A percentile compares a stretch with the other conserved stretches of the same genome.
phyloP scores from a whole-genome alignment of 2,888 invertebrate species.

The Acholoe squamosa region DNA sequence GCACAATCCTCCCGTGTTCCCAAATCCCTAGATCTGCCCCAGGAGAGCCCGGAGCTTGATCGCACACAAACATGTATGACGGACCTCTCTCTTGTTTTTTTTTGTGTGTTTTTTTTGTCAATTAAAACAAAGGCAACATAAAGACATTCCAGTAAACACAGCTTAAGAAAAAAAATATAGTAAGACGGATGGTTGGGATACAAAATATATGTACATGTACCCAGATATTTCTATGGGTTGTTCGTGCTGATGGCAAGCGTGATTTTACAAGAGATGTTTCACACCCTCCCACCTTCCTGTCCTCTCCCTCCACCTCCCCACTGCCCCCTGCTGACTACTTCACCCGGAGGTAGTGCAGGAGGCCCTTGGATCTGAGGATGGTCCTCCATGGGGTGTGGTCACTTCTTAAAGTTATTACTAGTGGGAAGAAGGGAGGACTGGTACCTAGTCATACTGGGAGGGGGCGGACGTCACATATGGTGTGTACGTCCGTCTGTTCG shows the following conservation, averaged over 20 bases:
- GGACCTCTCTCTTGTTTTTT: background rate
- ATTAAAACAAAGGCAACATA: background rate
- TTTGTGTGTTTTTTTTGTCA: conserved; percentile 7
- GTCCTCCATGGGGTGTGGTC: too few relatives aligned
- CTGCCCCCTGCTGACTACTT: background rate
- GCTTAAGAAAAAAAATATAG: background rate
- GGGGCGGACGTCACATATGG: too few relatives aligned
- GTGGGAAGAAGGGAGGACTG: too few relatives aligned
- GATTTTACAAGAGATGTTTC: background rate
- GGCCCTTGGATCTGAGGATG: too few relatives aligned
- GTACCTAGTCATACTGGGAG: too few relatives aligned
- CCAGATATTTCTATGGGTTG: background rate
- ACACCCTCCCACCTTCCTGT: background rate
- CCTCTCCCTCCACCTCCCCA: background rate
- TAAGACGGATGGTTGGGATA: background rate
- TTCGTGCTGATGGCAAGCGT: background rate
- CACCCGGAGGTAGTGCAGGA: too few relatives aligned
- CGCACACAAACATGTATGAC: background rate
- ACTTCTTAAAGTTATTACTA: too few relatives aligned
- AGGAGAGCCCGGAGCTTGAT: background rate
- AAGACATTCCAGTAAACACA: conserved; percentile 15
- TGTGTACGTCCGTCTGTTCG: too few relatives aligned
- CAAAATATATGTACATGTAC: background rate
- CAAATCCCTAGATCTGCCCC: too few relatives aligned
- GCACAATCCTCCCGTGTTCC: background rate